Percentiles rank a stretch among this genome's conserved stretches.
Conservation (phyloP, 2,888 invertebrate genomes). For the Laothoe populi region DNA sequence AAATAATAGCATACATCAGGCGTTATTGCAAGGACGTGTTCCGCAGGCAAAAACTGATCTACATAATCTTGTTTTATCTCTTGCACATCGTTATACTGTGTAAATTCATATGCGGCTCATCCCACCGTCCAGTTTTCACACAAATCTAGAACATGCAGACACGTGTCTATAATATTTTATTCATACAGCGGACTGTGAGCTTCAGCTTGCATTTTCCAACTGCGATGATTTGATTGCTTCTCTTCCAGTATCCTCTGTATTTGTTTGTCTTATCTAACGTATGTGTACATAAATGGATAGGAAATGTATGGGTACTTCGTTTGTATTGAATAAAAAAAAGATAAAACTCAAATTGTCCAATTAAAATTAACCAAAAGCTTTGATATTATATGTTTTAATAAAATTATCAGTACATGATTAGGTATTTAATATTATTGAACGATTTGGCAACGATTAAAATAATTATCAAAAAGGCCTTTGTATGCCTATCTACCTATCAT, state of each 20-base stretch:
- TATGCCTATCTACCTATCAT: too few species aligned
- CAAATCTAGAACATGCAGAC: slow-evolving; percentile 32
- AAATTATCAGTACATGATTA: too few species aligned
- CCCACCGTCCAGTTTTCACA: neutral
- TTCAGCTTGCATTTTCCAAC: slow-evolving; percentile 49
- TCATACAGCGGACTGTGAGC: slow-evolving; percentile 52
- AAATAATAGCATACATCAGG: too few species aligned
- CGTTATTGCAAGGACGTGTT: neutral
- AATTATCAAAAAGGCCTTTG: too few species aligned
- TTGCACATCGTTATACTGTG: slow-evolving; percentile 8
- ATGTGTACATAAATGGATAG: neutral
- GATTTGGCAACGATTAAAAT: too few species aligned
- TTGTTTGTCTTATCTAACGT: slow-evolving; percentile 14
- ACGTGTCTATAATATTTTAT: slow-evolving; percentile 69
- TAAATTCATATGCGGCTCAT: slow-evolving; percentile 9
- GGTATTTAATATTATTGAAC: too few species aligned
- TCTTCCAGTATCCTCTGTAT: slow-evolving; percentile 25
- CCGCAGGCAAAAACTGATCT: neutral
- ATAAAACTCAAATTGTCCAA: too few species aligned
- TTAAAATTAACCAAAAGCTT: too few species aligned
- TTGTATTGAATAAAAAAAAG: too few species aligned
- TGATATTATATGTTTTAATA: too few species aligned
- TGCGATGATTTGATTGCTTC: slow-evolving; percentile 45
- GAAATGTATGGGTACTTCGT: neutral
- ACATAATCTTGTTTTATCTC: slow-evolving; percentile 1